Conservation (phyloP, 1,140 invertebrate species). For the Hylaeus volcanicus region DNA sequence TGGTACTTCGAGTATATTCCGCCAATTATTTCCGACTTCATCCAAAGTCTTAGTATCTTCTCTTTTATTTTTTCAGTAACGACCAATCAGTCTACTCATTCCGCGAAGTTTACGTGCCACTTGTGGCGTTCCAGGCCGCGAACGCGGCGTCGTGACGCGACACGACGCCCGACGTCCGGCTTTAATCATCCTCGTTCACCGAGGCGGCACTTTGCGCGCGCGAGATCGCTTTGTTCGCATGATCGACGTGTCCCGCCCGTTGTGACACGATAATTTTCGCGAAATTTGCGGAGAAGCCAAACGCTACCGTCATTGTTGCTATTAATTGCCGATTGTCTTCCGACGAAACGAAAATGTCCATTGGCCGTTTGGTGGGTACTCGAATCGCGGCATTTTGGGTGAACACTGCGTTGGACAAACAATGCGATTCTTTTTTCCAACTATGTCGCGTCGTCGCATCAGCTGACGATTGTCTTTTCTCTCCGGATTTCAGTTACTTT, state of each 20-base stretch:
- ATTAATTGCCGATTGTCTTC: conserved; percentile 23
- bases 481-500: too few relatives aligned
- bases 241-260: conserved; percentile 1
- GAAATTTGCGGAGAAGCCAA: conserved; percentile 25
- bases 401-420: too few relatives aligned
- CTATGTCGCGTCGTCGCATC: too few relatives aligned
- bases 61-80: conserved; percentile 48
- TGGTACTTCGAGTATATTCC: too few relatives aligned
- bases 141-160: conserved; percentile 6
- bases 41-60: too few relatives aligned
- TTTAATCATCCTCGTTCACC: not conserved
- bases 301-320: not conserved
- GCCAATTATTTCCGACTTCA: too few relatives aligned
- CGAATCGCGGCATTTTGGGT: not conserved
- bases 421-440: not conserved
- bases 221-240: not conserved
- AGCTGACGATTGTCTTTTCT: too few relatives aligned
- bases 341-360: conserved; percentile 27
- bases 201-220: not conserved
- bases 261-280: conserved; percentile 32
- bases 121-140: conserved; percentile 44
- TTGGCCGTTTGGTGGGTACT: not conserved
- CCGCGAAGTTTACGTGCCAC: conserved; percentile 74
- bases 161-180: not conserved
- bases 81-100: conserved; percentile 76